Evolutionary conservation across 1,140 invertebrate species (phyloP).

Genomic region (Cylas formicarius): DNA sequence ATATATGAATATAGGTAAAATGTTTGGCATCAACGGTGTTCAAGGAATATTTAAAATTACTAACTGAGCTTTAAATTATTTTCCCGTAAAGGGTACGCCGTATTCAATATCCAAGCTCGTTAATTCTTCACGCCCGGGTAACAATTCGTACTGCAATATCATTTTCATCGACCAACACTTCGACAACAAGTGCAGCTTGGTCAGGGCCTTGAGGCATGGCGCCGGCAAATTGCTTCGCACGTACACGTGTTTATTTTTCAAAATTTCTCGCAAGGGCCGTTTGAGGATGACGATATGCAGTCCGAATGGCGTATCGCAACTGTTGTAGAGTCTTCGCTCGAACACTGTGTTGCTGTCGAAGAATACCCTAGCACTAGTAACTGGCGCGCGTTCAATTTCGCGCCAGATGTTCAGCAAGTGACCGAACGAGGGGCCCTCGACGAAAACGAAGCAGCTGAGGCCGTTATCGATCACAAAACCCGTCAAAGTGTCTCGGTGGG

Average conservation of each 20-base stretch:
- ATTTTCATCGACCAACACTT: conserved; percentile 14
- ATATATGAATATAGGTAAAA: no score
- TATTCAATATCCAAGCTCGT: conserved; percentile 34
- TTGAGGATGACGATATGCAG: conserved; percentile 17
- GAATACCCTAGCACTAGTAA: conserved; percentile 12
- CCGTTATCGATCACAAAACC: conserved; percentile 25
- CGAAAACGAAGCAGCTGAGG: conserved; percentile 15
- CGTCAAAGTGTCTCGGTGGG: conserved; percentile 20
- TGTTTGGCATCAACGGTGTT: no score
- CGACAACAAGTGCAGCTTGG: conserved; percentile 28
- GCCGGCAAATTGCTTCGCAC: conserved; percentile 23
- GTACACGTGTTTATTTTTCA: conserved; percentile 18
- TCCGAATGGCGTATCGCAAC: conserved; percentile 6
- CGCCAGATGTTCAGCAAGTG: conserved; percentile 20
- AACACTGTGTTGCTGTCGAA: conserved; percentile 23
- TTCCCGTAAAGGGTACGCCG: conserved; percentile 25
- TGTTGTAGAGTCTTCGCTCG: conserved; percentile 16
- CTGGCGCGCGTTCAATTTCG: neutral
- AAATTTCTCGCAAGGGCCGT: conserved; percentile 24
- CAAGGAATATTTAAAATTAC: no score
- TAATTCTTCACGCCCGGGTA: conserved; percentile 29
- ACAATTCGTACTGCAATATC: conserved; percentile 25
- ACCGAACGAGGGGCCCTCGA: conserved; percentile 19
- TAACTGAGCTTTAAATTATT: no score
- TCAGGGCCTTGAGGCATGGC: conserved; percentile 26